phyloP scores from a whole-genome alignment of 2,113 vertebrate species.

The Xiphias gladius region DNA sequence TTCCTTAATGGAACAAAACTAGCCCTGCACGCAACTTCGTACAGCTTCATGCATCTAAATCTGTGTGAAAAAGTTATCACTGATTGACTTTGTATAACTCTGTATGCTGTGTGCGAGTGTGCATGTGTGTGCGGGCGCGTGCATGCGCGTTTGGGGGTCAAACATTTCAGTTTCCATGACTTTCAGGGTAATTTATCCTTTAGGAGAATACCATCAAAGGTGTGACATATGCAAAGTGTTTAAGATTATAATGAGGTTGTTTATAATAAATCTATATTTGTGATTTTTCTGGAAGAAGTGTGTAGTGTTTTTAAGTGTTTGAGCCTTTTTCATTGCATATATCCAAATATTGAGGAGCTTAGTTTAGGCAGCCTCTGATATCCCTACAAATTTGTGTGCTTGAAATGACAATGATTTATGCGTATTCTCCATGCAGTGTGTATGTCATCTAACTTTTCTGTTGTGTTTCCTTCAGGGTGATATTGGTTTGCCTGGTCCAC shows the following conservation, averaged over 20 bases:
- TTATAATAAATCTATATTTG: conserved; percentile 20
- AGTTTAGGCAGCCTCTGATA: neutral
- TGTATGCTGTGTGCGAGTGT: conserved; percentile 16
- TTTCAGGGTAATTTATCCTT: conserved; percentile 44
- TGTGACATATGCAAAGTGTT: conserved; percentile 47
- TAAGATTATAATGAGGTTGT: conserved; percentile 34
- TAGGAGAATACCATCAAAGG: conserved; percentile 31
- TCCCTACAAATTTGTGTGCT: conserved; percentile 24
- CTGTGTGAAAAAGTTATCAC: conserved; percentile 10
- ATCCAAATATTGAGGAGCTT: neutral
- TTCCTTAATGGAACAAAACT: conserved; percentile 16
- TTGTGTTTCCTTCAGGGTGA: conserved; percentile 86
- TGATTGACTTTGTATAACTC: conserved; percentile 8
- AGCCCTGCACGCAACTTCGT: conserved; percentile 4
- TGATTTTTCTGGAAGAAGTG: conserved; percentile 18
- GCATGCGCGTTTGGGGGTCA: conserved; percentile 1
- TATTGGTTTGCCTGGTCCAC: conserved; percentile 85
- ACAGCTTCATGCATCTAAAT: neutral
- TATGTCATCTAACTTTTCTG: conserved; percentile 30
- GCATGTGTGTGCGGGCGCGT: conserved; percentile 11
- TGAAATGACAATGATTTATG: conserved; percentile 49
- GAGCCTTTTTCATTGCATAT: neutral
- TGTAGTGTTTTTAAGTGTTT: conserved; percentile 1
- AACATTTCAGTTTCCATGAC: conserved; percentile 32
- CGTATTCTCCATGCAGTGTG: conserved; percentile 30